Evolutionary conservation across 2,888 invertebrate genomes (phyloP).

Genomic region (Mechanitis messenoides): DNA sequence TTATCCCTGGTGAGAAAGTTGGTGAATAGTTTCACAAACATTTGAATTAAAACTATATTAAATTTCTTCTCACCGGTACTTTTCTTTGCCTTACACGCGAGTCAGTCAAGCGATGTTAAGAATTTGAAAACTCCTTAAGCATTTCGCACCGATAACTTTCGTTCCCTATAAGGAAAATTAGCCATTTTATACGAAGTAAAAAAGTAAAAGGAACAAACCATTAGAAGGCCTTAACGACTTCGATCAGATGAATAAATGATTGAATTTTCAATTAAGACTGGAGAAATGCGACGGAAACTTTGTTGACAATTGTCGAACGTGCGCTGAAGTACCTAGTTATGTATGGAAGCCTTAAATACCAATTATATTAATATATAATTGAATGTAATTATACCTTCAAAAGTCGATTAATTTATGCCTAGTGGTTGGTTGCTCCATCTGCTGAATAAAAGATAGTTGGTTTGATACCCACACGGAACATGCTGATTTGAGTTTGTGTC

Average conservation of each 20-base stretch:
- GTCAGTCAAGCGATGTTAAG: constrained; percentile 15
- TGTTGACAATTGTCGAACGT: constrained; percentile 57
- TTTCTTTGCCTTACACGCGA: constrained; percentile 6
- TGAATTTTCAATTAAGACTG: constrained; percentile 74
- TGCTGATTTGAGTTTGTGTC: too few species aligned
- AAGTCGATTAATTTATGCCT: too few species aligned
- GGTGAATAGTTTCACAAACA: constrained; percentile 7
- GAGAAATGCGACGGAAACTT: constrained; percentile 52
- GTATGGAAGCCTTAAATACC: too few species aligned
- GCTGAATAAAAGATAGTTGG: too few species aligned
- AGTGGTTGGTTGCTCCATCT: too few species aligned
- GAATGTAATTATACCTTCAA: too few species aligned
- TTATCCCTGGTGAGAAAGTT: neutral
- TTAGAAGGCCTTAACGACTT: constrained; percentile 64
- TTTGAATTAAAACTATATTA: constrained; percentile 13
- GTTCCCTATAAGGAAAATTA: constrained; percentile 53
- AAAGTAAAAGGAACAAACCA: constrained; percentile 58
- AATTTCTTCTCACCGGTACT: constrained; percentile 5
- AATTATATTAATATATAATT: too few species aligned
- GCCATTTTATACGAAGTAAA: constrained; percentile 55
- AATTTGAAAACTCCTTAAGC: constrained; percentile 22
- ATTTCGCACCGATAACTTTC: constrained; percentile 34
- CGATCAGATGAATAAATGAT: constrained; percentile 72
- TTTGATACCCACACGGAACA: too few species aligned
- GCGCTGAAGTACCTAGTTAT: too few species aligned